Conservation (phyloP, 2,797 vertebrate species). For the Poliocrania exsul region DNA sequence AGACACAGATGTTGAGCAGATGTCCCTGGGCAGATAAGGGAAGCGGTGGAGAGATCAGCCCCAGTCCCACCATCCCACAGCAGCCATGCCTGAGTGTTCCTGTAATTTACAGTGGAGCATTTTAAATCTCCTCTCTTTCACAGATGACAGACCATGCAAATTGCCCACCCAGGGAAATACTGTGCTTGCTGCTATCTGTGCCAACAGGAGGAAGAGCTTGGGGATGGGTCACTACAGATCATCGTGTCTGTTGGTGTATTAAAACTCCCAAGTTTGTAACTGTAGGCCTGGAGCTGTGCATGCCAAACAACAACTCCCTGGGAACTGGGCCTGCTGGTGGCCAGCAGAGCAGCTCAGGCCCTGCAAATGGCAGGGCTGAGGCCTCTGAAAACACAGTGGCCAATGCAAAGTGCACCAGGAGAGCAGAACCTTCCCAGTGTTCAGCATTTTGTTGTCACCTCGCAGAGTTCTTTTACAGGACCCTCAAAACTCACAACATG, state of each 20-base stretch:
- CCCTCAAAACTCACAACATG: background rate
- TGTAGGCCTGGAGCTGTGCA: background rate
- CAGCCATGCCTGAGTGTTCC: background rate
- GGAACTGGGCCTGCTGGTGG: fast-evolving
- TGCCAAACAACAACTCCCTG: background rate
- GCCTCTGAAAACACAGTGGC: background rate
- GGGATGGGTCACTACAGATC: background rate
- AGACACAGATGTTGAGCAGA: background rate
- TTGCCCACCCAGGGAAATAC: background rate
- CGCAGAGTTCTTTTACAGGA: background rate
- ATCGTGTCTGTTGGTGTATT: fast-evolving
- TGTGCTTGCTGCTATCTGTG: background rate
- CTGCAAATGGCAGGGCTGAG: fast-evolving
- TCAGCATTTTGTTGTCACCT: background rate
- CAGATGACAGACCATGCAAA: background rate
- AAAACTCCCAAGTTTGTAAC: background rate
- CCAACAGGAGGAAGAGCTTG: background rate
- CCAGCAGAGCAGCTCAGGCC: background rate
- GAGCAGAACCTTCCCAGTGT: background rate
- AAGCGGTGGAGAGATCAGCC: background rate
- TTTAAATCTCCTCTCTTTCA: background rate
- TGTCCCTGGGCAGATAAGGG: background rate
- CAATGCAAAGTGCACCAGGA: fast-evolving
- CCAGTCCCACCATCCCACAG: background rate
- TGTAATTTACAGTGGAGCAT: background rate